These are phyloP conservation scores for Propsilocerus akamusi DNA, from an alignment of 1,140 invertebrate genomes.

Conservation along the genomic window DNA sequence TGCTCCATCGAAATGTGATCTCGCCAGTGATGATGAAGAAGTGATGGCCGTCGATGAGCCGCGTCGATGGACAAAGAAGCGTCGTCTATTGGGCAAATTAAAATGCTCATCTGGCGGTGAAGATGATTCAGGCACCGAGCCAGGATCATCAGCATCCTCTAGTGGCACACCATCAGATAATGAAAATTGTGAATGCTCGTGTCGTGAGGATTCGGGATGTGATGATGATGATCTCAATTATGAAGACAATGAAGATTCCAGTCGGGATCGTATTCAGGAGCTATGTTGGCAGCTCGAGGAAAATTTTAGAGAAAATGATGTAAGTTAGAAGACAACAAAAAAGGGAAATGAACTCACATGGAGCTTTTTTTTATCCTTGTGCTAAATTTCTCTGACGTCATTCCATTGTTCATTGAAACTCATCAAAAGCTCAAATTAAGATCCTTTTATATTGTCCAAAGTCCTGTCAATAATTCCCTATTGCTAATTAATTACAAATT, in stretches of 20 bases:
- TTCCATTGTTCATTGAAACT: too few species aligned
- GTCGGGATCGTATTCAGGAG: neutral
- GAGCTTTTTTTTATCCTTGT: too few species aligned
- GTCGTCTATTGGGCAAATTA: neutral
- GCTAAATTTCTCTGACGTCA: too few species aligned
- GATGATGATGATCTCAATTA: neutral
- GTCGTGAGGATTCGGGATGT: neutral
- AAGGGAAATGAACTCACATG: too few species aligned
- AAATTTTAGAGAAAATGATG: neutral
- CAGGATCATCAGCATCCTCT: neutral
- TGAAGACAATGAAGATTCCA: neutral
- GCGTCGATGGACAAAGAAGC: neutral
- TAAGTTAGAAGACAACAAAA: too few species aligned
- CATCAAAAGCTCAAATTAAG: too few species aligned
- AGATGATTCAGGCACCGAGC: neutral
- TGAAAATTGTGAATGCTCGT: neutral
- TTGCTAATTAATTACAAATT: too few species aligned
- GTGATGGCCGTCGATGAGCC: neutral
- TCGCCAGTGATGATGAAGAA: neutral
- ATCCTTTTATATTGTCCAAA: too few species aligned
- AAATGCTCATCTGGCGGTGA: neutral
- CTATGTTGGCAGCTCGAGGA: neutral
- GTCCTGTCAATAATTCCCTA: too few species aligned
- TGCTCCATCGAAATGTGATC: neutral
- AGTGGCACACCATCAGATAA: neutral